Evolutionary conservation across 2,113 vertebrate species (phyloP).

Genomic region (Myrmecobius fasciatus): DNA sequence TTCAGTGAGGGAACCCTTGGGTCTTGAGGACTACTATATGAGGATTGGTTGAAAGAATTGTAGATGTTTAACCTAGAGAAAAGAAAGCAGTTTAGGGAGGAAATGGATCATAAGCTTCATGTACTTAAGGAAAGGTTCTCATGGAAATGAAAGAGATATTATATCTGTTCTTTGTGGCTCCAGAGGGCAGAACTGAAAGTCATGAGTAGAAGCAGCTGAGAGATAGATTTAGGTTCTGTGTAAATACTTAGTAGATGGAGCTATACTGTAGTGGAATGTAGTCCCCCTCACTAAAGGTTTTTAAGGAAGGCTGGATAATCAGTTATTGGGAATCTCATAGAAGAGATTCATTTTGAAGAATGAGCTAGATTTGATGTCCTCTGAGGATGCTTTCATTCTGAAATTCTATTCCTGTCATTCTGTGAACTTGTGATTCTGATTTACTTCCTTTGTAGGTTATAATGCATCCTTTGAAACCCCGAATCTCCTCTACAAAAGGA

Average conservation of each 20-base stretch:
- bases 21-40: background rate
- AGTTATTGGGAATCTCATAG: background rate
- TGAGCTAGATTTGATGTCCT: background rate
- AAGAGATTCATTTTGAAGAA: background rate
- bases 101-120: background rate
- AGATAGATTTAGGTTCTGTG: background rate
- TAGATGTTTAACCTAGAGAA: background rate
- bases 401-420: background rate
- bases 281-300: background rate
- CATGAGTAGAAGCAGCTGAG: background rate
- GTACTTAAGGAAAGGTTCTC: background rate
- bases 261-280: too few relatives aligned
- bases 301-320: background rate
- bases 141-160: background rate
- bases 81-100: background rate
- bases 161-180: background rate
- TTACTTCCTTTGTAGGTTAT: conserved; percentile 88
- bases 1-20: background rate
- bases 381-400: background rate
- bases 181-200: background rate
- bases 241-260: background rate
- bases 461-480: conserved; percentile 92
- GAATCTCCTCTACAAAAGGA: conserved; percentile 89
- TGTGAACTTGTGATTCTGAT: background rate
- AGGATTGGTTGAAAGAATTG: background rate